A percentile compares a stretch with the other conserved stretches of the same genome.
phyloP scores from a whole-genome alignment of 2,888 invertebrate genomes.

The Dasysyrphus tricinctus region DNA sequence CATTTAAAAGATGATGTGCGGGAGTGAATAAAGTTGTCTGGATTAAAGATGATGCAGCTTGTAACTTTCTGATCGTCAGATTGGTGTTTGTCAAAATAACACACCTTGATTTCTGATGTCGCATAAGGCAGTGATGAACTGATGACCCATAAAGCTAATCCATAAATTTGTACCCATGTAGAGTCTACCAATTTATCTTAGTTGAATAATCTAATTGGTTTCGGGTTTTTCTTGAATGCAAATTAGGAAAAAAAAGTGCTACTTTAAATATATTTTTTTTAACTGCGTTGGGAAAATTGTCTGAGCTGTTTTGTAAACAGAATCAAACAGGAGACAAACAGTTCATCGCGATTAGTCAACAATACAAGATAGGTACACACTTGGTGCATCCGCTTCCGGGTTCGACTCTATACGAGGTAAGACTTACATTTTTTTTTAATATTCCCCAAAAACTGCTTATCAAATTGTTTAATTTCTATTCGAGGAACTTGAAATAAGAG shows the following conservation, averaged over 20 bases:
- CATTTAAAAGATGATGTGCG: slow-evolving; percentile 23
- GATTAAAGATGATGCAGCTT: slow-evolving; percentile 19
- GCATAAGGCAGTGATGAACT: too few species aligned
- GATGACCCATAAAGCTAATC: slow-evolving; percentile 33
- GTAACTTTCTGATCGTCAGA: slow-evolving; percentile 1
- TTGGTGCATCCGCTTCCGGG: not conserved
- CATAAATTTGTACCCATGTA: slow-evolving; percentile 1
- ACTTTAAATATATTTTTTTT: not conserved
- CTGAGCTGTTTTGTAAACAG: not conserved
- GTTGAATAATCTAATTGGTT: slow-evolving; percentile 9
- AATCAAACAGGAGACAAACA: not conserved
- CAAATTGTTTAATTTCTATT: too few species aligned
- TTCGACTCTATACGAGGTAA: not conserved
- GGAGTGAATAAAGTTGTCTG: slow-evolving; percentile 9
- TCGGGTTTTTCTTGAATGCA: slow-evolving; percentile 13
- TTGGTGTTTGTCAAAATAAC: not conserved
- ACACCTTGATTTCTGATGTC: slow-evolving; percentile 61
- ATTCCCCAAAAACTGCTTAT: not conserved
- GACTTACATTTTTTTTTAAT: not conserved
- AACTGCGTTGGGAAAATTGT: not conserved
- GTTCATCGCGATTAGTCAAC: not conserved
- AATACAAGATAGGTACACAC: not conserved
- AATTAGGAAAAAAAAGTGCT: not conserved
- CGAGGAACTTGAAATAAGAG: too few species aligned
- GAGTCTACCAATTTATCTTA: slow-evolving; percentile 25